Base-by-base conservation (phyloP, 2,797 vertebrate species). In the Tenualosa ilisha region DNA sequence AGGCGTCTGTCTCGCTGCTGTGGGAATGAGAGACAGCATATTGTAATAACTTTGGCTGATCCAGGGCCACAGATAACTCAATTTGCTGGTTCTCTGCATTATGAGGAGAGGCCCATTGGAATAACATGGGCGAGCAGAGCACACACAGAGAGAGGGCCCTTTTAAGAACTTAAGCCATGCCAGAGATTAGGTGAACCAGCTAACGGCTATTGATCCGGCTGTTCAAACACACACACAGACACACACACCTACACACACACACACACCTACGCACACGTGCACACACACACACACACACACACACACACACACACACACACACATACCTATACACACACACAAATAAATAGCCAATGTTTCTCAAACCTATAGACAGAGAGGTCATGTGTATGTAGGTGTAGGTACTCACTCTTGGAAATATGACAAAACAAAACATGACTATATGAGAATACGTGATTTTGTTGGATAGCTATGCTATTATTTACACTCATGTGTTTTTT, bases 151-250 rank as follows among this genome's bases (percentile, higher is more conserved):
- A 63, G 59, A 63, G 8, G n/a, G 59, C 59, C n/a, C 59, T 63
- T 63, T 63, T 24, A 63, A 63, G 59, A 63, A 24, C n/a, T 63
- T 63, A 63, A 63, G 59, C 59, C 59, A 63, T n/a, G 59, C 59
- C 11, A 9, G 59, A 61, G 59, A 63, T 63, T 11, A 63, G 59
- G n/a, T 63, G n/a, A 24, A 63, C 59, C 59, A 63, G n/a, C 59
- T 24, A 63, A 63, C n/a, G n/a, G 6, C 22, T 63, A 63, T 24
- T 63, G 59, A 63, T 63, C 59, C 24, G 59, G 22, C 20, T 59
- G 20, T 59, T 6, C 56, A 59, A 63, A 63, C n/a, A 63, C 7
- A 24, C 59, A 63, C 22, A 24, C n/a, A 24, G 5, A 8, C 15
- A 56, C 20, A 59, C 20, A 22, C 17, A 59, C 56, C n/a, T 17